phyloP scores from a whole-genome alignment of 92 coral and sea anemone genomes.

The Epizoanthus scotinus region DNA sequence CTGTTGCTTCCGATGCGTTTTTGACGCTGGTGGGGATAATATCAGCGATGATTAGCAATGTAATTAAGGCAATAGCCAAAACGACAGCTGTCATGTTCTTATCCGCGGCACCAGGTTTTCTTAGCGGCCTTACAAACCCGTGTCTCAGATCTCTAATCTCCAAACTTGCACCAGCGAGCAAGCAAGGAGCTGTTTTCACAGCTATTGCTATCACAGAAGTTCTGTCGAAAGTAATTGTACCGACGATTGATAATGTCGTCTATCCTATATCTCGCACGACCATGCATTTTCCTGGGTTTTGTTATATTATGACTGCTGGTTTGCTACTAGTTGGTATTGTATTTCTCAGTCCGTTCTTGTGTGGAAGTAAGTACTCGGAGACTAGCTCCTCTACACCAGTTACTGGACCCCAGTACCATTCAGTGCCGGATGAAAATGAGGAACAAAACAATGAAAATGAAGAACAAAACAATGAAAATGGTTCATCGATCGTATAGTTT shows the following conservation, averaged over 20 bases:
- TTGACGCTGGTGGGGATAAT: conserved; percentile 44
- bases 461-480: no score
- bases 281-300: conserved; percentile 52
- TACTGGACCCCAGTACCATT: no score
- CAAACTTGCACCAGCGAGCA: conserved; percentile 41
- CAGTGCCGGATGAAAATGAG: not conserved
- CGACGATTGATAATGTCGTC: conserved; percentile 39
- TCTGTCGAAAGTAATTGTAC: conserved; percentile 47
- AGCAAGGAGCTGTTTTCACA: conserved; percentile 61
- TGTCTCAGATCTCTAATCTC: conserved; percentile 52
- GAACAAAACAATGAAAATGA: no score
- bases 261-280: conserved; percentile 57
- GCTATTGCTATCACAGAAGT: conserved; percentile 56
- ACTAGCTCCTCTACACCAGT: not conserved
- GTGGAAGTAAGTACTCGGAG: not conserved
- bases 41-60: conserved; percentile 27
- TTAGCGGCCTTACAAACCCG: conserved; percentile 51
- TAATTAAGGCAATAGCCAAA: conserved; percentile 49
- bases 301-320: conserved; percentile 53
- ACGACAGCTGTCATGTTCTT: conserved; percentile 57
- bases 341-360: conserved; percentile 40
- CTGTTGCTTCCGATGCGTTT: conserved; percentile 50
- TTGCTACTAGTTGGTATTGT: conserved; percentile 31
- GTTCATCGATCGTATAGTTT: no score
- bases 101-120: conserved; percentile 51